Base-by-base conservation (phyloP, 2,113 vertebrate genomes). In the Terrapene triunguis region DNA sequence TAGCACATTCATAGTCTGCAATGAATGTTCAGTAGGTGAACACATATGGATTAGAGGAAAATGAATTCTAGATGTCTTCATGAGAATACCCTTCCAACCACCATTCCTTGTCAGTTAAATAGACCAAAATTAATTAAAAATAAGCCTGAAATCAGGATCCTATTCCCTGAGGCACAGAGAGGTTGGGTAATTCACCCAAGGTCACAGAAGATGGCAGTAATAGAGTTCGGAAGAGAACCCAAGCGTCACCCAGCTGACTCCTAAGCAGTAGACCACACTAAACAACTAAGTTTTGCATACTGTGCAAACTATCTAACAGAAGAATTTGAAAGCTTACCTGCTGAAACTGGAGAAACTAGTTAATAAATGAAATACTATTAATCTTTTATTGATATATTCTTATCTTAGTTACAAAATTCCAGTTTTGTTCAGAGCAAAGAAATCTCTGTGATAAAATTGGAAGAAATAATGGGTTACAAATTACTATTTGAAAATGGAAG, bases 11-110 rank as follows among this genome's bases (percentile, higher is more conserved):
- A 94, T 2, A 35, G 11, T 54, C 42, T 72, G 83, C 50, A 85
- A 53, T 4, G 14, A 6, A 1, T 3, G 0, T 35, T 25, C 21
- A 51, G 5, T 14, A 80, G 5, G 42, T 25, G 14, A 1, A 38
- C 3, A 76, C 38, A 44, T 44, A 38, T 22, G 4, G 4, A 2
- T 0, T 10, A 7, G 0, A 0, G 1, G 72, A 29, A 92, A 96
- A 59, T 85, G 1, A 79, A 50, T 51, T 69, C 32, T 35, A 59
- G 91, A 90, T 25, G 24, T 48, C 62, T 35, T 76, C 57, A 21
- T 79, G 24, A 29, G 14, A 32, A 83, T 4, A n/a, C 8, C 8
- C 5, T 35, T 57, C 38, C 38, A 59, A 32, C 10, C 10, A 19
- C 24, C 72, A 42, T 78, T 47, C 24, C 42, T 24, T 27, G 10